Evolutionary conservation across 2,797 vertebrate species (phyloP).

Genomic region (Phoxinus dragarum): DNA sequence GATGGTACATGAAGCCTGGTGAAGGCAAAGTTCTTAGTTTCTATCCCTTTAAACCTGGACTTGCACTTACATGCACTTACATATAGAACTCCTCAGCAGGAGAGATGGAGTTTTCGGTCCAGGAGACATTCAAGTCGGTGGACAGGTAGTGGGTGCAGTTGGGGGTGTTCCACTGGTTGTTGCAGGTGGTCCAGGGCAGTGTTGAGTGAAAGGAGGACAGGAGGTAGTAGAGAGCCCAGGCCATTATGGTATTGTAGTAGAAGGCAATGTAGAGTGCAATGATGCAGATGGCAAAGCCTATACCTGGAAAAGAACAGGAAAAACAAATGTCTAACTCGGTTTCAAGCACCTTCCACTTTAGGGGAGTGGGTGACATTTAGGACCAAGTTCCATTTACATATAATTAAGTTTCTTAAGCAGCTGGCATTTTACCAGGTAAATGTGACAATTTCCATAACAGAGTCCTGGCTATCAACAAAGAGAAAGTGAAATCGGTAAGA

Average conservation of each 20-base stretch:
- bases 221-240: slow-evolving; percentile 98
- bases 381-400: slow-evolving; percentile 68
- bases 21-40: neutral
- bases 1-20: neutral
- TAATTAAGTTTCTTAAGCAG: slow-evolving; percentile 66
- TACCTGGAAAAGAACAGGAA: slow-evolving; percentile 77
- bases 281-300: slow-evolving; percentile 97
- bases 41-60: slow-evolving; percentile 39
- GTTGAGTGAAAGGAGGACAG: slow-evolving; percentile 88
- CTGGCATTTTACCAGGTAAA: slow-evolving; percentile 80
- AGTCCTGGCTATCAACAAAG: slow-evolving; percentile 64
- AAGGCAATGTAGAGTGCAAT: slow-evolving; percentile 95
- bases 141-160: slow-evolving; percentile 93
- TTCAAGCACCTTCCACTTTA: slow-evolving; percentile 63
- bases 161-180: slow-evolving; percentile 92
- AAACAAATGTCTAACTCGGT: slow-evolving; percentile 35
- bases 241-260: slow-evolving; percentile 99
- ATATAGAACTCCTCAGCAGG: slow-evolving; percentile 98
- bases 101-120: slow-evolving; percentile 88
- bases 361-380: slow-evolving; percentile 72
- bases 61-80: slow-evolving; percentile 91
- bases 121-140: slow-evolving; percentile 85
- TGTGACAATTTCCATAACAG: slow-evolving; percentile 85
- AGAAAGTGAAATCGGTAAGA: slow-evolving; percentile 53
- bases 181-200: slow-evolving; percentile 94